phyloP scores from a whole-genome alignment of 2,797 vertebrate genomes.

The Sparidentex hasta region DNA sequence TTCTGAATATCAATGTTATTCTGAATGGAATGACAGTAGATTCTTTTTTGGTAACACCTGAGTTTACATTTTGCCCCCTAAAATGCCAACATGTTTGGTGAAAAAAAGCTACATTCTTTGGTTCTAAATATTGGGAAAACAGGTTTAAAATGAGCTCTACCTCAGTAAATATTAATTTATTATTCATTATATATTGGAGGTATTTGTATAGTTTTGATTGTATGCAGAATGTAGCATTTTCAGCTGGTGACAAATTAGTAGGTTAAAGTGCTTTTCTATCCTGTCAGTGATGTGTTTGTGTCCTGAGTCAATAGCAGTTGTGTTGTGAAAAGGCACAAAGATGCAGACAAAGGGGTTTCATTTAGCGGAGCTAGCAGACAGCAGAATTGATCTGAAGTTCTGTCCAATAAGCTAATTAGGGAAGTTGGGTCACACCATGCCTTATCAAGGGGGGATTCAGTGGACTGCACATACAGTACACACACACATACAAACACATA shows the following conservation, averaged over 20 bases:
- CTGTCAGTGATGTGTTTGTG: not conserved
- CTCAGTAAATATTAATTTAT: too few species aligned
- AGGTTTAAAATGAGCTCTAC: too few species aligned
- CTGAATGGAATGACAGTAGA: not conserved
- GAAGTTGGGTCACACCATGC: constrained; percentile 41
- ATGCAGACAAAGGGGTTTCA: constrained; percentile 27
- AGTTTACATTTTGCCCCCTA: not conserved
- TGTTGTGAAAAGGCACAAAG: constrained; percentile 6
- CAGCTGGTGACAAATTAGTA: not conserved
- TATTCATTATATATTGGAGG: not conserved
- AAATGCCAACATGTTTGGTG: not conserved
- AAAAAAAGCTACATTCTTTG: not conserved
- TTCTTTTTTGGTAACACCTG: not conserved
- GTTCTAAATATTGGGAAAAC: not conserved
- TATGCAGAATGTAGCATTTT: not conserved
- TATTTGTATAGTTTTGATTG: too few species aligned
- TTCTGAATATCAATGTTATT: not conserved
- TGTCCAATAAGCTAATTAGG: constrained; percentile 63
- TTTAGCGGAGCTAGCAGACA: constrained; percentile 43
- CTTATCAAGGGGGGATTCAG: constrained; percentile 57
- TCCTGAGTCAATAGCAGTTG: constrained; percentile 21
- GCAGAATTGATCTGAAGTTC: constrained; percentile 54
- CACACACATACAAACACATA: constrained; percentile 30
- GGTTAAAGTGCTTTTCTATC: constrained; percentile 1
- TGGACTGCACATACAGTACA: constrained; percentile 22